Conservation (phyloP, 2,888 invertebrate species). For the Hipparchia sbordonii region DNA sequence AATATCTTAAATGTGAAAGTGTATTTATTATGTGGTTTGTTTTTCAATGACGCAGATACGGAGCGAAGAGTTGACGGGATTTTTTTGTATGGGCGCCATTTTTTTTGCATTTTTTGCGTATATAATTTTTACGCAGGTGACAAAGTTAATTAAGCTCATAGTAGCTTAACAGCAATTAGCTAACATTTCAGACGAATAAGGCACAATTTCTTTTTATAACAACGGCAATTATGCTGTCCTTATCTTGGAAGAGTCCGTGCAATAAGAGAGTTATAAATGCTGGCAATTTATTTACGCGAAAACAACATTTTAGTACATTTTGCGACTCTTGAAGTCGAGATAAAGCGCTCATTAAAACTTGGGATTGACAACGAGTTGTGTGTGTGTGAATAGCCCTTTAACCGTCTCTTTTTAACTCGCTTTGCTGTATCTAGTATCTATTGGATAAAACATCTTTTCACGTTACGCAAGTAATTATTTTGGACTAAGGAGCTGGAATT, state of each 20-base stretch:
- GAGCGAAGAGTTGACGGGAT: no score
- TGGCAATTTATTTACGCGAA: constrained; percentile 20
- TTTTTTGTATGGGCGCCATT: no score
- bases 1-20: no score
- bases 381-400: not conserved
- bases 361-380: constrained; percentile 5
- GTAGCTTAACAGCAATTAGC: not conserved
- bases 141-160: not conserved
- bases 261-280: constrained; percentile 26
- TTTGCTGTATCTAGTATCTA: not conserved
- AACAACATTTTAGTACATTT: constrained; percentile 22
- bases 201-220: constrained; percentile 6
- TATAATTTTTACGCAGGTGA: no score
- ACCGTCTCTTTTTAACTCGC: not conserved
- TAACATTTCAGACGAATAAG: not conserved
- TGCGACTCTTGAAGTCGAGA: constrained; percentile 3
- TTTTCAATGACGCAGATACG: no score
- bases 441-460: not conserved
- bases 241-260: constrained; percentile 14
- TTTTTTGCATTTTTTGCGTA: no score
- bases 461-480: not conserved
- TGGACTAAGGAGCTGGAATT: not conserved
- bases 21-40: no score
- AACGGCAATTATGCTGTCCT: constrained; percentile 13
- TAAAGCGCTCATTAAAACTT: constrained; percentile 22